phyloP scores from a whole-genome alignment of 1,140 invertebrate genomes.

The Megalopta genalis region DNA sequence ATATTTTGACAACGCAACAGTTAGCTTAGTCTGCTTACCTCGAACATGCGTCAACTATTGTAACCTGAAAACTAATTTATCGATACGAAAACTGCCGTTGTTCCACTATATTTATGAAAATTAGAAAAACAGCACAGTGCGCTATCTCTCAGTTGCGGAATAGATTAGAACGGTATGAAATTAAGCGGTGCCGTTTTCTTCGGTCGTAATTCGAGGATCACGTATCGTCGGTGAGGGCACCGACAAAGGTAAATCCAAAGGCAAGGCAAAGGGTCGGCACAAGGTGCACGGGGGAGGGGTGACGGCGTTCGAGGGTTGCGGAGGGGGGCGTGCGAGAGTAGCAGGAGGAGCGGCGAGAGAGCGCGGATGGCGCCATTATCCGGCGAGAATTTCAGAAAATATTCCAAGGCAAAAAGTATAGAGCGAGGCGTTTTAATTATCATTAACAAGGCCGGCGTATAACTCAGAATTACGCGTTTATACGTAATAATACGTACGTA shows the following conservation, averaged over 20 bases:
- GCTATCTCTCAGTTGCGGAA: too few species aligned
- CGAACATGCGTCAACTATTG: too few species aligned
- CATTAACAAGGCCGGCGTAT: slow-evolving; percentile 78
- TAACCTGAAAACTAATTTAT: too few species aligned
- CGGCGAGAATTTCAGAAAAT: slow-evolving; percentile 71
- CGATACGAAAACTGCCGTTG: too few species aligned
- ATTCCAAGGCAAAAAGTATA: slow-evolving; percentile 74
- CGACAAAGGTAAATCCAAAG: too few species aligned
- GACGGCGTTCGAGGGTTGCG: too few species aligned
- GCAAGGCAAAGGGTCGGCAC: slow-evolving; percentile 15
- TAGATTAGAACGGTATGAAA: background rate
- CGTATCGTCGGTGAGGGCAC: slow-evolving; percentile 40
- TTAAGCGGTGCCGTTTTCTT: background rate
- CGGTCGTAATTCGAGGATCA: slow-evolving; percentile 26
- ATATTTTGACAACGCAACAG: too few species aligned
- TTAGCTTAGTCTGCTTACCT: too few species aligned
- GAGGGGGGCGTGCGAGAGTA: background rate
- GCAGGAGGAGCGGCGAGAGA: background rate
- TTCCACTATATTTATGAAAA: too few species aligned
- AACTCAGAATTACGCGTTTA: slow-evolving; percentile 79
- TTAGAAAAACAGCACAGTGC: too few species aligned
- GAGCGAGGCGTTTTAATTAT: slow-evolving; percentile 79
- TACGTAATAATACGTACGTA: slow-evolving; percentile 76
- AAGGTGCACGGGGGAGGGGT: slow-evolving; percentile 2
- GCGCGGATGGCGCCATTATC: slow-evolving; percentile 65